Evolutionary conservation across 1,140 invertebrate genomes (phyloP), one percentile per base, ranked within the genome.

Genomic region (Listronotus oregonensis): DNA sequence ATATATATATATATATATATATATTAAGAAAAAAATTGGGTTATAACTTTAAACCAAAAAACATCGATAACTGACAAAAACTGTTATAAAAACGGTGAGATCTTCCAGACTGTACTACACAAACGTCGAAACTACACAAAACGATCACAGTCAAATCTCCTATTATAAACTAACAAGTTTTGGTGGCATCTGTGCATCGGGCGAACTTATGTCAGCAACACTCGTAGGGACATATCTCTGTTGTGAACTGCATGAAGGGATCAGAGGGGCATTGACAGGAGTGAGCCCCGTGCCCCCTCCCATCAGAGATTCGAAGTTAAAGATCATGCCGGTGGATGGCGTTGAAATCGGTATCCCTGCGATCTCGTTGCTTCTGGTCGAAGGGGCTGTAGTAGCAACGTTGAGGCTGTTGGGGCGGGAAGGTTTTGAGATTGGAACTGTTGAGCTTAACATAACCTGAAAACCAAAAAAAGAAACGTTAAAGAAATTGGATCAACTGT

Each of bases 241-340:
- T 74, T 90, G 88, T 10, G 82, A 83, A 34, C 87, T 87, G 77
- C 88, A 90, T 49, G 86, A 86, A 32, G 87, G 86, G 68, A 88
- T 79, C 47, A 90, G 70, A 0, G 87, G 87, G 60, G 85, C 87
- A 11, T 87, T 87, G 6, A 95, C 89, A 0, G 93, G 93, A 6
- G 93, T 95, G 10, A 96, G 82, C 0, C 94, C 94, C 6, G 94
- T 96, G 61, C 93, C 93, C 46, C 93, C 93, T 71, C 95, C 93
- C 89, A 96, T 95, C 57, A 96, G 84, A 47, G 91, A 93, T 68
- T 96, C 94, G 74, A 96, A 96, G 79, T 94, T 94, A 76, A 95
- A 94, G 34, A 87, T 86, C 63, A 94, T 89, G 18, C 92, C 93
- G 67, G 86, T 89, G 54, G 92, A 93, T 0, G 94, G 95, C 2